phyloP scores from a whole-genome alignment of 2,888 invertebrate species.

The Caenorhabditis panamensis region DNA sequence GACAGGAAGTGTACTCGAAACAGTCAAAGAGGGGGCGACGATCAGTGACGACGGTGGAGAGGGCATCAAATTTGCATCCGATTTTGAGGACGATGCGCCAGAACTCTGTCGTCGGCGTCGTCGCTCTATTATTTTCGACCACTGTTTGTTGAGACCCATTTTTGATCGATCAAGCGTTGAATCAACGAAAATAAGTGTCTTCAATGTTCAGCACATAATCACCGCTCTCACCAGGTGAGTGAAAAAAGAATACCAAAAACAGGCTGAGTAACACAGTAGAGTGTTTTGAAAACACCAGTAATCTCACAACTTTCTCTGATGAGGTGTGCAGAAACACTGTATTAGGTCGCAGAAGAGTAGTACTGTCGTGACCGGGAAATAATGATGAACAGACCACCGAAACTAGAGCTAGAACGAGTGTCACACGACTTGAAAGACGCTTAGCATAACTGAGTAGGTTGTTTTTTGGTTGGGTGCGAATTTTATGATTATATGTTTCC shows the following conservation, averaged over 20 bases:
- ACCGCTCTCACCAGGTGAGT: constrained; percentile 20
- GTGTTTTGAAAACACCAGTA: neutral
- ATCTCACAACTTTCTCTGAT: neutral
- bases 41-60: constrained; percentile 14
- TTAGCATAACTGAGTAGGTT: constrained; percentile 4
- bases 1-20: constrained; percentile 6
- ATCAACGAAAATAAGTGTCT: constrained; percentile 27
- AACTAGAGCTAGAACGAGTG: neutral
- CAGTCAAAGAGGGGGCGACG: constrained; percentile 2
- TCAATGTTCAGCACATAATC: constrained; percentile 56
- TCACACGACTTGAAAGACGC: constrained; percentile 9
- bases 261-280: neutral
- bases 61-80: constrained; percentile 49
- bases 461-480: constrained; percentile 4
- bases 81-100: constrained; percentile 28
- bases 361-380: neutral
- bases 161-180: constrained; percentile 36
- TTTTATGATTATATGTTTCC: constrained; percentile 7
- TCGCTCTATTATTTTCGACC: constrained; percentile 54
- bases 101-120: constrained; percentile 57
- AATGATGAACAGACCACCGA: neutral
- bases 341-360: neutral
- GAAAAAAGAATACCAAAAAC: constrained; percentile 1
- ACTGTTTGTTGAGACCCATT: constrained; percentile 61
- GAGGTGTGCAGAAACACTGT: neutral